Conservation (phyloP, 2,113 vertebrate species). For the Coturnix japonica region DNA sequence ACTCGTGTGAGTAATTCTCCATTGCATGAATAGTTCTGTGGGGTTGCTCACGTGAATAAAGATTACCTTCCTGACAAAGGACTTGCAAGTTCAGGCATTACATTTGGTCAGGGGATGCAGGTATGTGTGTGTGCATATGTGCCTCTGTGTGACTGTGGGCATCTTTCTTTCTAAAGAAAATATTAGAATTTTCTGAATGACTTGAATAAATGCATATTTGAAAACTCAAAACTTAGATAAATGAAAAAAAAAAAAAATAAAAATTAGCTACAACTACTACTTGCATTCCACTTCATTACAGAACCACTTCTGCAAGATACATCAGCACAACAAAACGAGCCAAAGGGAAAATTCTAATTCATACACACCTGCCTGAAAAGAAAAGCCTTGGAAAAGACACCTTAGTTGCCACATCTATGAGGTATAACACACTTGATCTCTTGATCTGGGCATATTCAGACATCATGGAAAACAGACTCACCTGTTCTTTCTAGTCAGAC, state of each 20-base stretch:
- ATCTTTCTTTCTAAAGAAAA: background rate
- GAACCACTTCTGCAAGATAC: background rate
- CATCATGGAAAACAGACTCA: background rate
- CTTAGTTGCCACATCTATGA: background rate
- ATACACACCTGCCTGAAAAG: accelerated
- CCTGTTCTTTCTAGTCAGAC: background rate
- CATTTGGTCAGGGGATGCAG: background rate
- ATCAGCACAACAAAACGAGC: background rate
- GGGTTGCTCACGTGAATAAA: conserved; percentile 56
- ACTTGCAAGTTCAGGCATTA: conserved; percentile 47
- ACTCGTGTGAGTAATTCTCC: conserved; percentile 59
- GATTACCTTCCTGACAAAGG: conserved; percentile 42
- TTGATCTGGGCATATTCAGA: background rate
- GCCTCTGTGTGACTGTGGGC: background rate
- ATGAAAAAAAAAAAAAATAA: background rate
- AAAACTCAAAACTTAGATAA: background rate
- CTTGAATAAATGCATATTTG: too few species aligned
- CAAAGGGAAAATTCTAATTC: background rate
- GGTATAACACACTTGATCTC: background rate
- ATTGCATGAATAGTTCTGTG: conserved; percentile 54
- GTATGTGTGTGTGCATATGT: background rate
- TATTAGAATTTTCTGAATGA: background rate
- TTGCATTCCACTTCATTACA: background rate
- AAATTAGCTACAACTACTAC: background rate
- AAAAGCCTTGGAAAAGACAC: background rate